Conservation (phyloP, 2,888 invertebrate genomes). For the Erebia ligea region DNA sequence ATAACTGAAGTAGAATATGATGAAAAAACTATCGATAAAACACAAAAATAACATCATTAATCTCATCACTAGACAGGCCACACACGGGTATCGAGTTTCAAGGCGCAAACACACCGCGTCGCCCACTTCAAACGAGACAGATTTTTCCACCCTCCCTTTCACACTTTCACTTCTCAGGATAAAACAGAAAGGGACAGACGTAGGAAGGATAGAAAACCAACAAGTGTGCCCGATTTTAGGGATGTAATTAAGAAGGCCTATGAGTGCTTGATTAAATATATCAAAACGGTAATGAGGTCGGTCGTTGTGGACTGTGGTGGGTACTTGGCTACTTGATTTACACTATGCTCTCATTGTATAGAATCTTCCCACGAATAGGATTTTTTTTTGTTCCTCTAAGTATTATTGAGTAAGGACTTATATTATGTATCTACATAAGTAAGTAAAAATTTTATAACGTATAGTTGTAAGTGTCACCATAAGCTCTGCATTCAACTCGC, state of each 20-base stretch:
- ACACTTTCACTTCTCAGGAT: constrained; percentile 30
- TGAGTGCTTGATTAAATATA: constrained; percentile 25
- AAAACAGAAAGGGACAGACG: constrained; percentile 45
- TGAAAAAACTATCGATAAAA: constrained; percentile 26
- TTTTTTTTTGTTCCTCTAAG: too few relatives aligned
- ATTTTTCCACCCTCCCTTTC: constrained; percentile 45
- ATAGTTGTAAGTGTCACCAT: too few relatives aligned
- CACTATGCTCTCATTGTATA: neutral
- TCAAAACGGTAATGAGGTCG: constrained; percentile 17
- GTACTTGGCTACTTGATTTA: constrained; percentile 4
- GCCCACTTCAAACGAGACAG: constrained; percentile 46
- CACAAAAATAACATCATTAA: constrained; percentile 48
- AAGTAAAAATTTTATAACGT: too few relatives aligned
- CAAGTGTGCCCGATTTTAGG: constrained; percentile 54
- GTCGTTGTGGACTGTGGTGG: neutral
- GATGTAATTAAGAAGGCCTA: constrained; percentile 52
- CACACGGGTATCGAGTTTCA: constrained; percentile 74
- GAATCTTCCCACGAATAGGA: neutral
- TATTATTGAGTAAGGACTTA: too few relatives aligned
- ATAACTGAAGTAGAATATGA: too few relatives aligned
- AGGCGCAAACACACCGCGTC: constrained; percentile 46
- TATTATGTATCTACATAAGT: too few relatives aligned
- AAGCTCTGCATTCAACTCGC: too few relatives aligned
- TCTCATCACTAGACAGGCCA: constrained; percentile 52
- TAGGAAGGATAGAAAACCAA: constrained; percentile 70